Percentiles rank a stretch among this genome's conserved stretches.
Conservation (phyloP, 2,888 invertebrate genomes). For the Pyrrhia umbra region DNA sequence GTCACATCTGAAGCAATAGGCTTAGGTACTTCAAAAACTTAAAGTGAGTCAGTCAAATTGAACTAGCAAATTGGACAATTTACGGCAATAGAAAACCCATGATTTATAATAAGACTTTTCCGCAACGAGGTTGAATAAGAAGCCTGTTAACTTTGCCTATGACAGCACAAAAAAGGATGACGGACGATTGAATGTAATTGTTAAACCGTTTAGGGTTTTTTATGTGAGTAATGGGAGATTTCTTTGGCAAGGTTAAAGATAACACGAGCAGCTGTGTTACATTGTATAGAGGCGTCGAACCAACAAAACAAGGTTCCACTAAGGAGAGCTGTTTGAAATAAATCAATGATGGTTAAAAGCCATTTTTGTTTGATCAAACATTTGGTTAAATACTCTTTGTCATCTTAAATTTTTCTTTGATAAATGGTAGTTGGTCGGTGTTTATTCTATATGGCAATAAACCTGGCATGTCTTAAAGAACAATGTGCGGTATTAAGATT, state of each 20-base stretch:
- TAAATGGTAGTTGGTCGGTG: no score
- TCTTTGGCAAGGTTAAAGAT: conserved; percentile 9
- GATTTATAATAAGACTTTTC: not conserved
- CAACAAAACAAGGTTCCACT: not conserved
- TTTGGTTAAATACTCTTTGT: not conserved
- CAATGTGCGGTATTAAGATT: no score
- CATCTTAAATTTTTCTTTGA: no score
- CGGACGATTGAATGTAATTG: not conserved
- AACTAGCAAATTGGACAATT: conserved; percentile 4
- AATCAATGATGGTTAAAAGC: conserved; percentile 7
- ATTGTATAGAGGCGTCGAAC: not conserved
- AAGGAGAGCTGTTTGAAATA: conserved; percentile 3
- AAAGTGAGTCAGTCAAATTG: not conserved
- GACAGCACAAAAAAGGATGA: not conserved
- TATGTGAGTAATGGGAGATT: not conserved
- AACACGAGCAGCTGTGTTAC: not conserved
- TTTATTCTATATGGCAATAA: no score
- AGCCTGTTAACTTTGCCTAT: conserved; percentile 2
- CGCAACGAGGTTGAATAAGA: conserved; percentile 11
- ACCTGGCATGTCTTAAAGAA: no score
- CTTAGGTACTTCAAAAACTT: not conserved
- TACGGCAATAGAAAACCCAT: conserved; percentile 1
- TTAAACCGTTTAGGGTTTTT: conserved; percentile 2
- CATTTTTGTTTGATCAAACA: conserved; percentile 4
- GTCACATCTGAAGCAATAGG: not conserved